A percentile compares a stretch with the other conserved stretches of the same genome.
Evolutionary conservation across 2,797 vertebrate species (phyloP).

Genomic region (Falco rusticolus): DNA sequence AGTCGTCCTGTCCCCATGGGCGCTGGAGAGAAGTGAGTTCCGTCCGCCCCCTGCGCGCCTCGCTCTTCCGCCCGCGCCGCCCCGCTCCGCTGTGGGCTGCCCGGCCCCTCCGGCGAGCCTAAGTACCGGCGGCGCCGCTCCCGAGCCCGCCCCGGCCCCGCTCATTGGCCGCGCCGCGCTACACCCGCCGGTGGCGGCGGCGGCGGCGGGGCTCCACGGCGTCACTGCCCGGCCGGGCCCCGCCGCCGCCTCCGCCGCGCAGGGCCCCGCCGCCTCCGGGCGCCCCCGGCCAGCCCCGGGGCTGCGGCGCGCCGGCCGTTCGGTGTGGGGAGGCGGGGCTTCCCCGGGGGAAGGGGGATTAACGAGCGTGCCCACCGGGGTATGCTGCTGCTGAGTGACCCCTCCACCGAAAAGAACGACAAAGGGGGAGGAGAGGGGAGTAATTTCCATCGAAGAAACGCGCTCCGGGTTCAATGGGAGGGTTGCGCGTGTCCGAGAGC

Average conservation of each 20-base stretch:
- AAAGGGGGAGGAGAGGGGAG: too few relatives aligned
- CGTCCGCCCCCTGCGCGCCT: not conserved
- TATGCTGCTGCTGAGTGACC: not conserved
- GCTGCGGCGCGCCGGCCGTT: not conserved
- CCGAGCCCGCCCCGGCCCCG: conserved; percentile 63
- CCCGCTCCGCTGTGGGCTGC: conserved; percentile 11
- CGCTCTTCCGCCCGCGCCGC: not conserved
- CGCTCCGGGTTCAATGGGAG: not conserved
- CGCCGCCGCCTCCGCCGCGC: not conserved
- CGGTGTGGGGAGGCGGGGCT: not conserved
- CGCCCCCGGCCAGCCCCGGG: too few relatives aligned
- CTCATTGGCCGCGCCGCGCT: conserved; percentile 67
- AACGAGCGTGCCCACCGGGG: fast-evolving
- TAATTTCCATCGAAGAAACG: fast-evolving
- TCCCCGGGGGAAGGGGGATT: fast-evolving
- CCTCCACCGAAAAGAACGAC: not conserved
- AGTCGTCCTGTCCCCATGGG: conserved; percentile 79
- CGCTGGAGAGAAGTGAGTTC: conserved; percentile 6
- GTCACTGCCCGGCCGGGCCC: not conserved
- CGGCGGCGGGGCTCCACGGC: not conserved
- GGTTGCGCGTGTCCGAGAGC: not conserved
- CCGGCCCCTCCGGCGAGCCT: conserved; percentile 9
- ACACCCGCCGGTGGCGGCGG: not conserved
- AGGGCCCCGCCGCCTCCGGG: not conserved
- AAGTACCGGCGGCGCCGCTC: conserved; percentile 57